Evolutionary conservation across 2,113 vertebrate species (phyloP), one percentile per base, ranked within the genome.

Genomic region (Gallinago media): DNA sequence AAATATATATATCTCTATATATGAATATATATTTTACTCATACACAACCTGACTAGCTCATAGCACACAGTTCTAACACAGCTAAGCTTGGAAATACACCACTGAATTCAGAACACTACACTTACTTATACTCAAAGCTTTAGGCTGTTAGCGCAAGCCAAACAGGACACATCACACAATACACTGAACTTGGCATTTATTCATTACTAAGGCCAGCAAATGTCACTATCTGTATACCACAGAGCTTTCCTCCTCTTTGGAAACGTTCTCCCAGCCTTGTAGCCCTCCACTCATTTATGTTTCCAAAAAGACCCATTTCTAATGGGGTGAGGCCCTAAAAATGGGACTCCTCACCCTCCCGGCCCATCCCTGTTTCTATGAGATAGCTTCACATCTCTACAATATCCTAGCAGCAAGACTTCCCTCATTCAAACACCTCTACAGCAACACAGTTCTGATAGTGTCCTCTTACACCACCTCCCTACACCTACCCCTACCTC

Each of bases 31-130:
- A 92, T 97, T 94, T 93, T 94, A 73, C 95, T 97, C 85, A 75
- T 68, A 92, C 78, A 96, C 96, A 96, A 96, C 96, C 96, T 78
- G 75, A 96, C 97, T 98, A 98, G 94, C 58, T 96, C 96, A 95
- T 95, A 97, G 85, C 59, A 96, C 95, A 97, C 89, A 91, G 92
- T 96, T 96, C 96, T 96, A 97, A 91, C 85, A 97, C 83, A 95
- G 95, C 85, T 96, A 97, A 85, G 92, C 95, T 91, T 79, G 93
- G 96, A 94, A 94, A 93, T 70, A 97, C 95, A 94, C 91, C 89
- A 97, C 89, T 89, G 96, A 95, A 96, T 94, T 95, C 87, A 91
- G 94, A 96, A 96, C 87, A 88, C 88, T 87, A 96, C 94, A 93
- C 89, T 82, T 88, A 96, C 81, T 94, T 67, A 92, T 91, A 96